Percentiles rank a stretch among this genome's conserved stretches.
These are phyloP conservation scores for Volucella zonaria DNA, from an alignment of 2,888 invertebrate species.

Conservation along the genomic window DNA sequence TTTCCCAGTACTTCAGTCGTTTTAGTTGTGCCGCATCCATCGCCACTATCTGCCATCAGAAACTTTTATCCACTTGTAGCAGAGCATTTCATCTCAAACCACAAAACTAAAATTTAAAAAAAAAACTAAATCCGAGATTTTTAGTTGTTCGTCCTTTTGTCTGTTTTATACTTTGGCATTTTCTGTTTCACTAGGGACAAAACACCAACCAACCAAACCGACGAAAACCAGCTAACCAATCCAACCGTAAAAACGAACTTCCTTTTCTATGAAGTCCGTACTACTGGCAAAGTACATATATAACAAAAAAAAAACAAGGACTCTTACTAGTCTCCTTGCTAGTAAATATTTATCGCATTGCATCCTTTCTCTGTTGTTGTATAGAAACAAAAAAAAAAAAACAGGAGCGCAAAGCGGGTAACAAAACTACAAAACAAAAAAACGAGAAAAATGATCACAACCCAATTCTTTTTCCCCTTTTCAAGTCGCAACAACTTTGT, in stretches of 20 bases:
- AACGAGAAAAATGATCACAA: constrained; percentile 33
- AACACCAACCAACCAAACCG: neutral
- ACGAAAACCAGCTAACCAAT: constrained; percentile 19
- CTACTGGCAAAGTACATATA: neutral
- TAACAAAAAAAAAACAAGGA: neutral
- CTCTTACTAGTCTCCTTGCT: constrained; percentile 20
- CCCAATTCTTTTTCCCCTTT: constrained; percentile 53
- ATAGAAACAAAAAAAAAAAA: constrained; percentile 8
- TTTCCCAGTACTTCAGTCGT: too few species aligned
- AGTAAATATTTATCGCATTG: constrained; percentile 68
- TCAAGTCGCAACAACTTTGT: constrained; percentile 68
- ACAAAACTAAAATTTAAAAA: neutral
- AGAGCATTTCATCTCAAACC: neutral
- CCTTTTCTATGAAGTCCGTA: constrained; percentile 29
- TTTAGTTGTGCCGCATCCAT: too few species aligned
- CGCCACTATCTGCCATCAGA: too few species aligned
- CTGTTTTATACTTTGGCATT: constrained; percentile 21
- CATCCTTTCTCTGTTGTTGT: constrained; percentile 27
- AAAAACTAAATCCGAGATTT: neutral
- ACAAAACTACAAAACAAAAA: constrained; percentile 2
- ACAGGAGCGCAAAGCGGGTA: neutral
- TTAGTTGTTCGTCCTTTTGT: neutral
- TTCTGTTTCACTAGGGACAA: constrained; percentile 22
- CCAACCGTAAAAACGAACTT: constrained; percentile 51
- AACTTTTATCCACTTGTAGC: constrained; percentile 5